Evolutionary conservation across 2,888 invertebrate species (phyloP), one percentile per base, ranked within the genome.

Genomic region (Tenthredo livida): DNA sequence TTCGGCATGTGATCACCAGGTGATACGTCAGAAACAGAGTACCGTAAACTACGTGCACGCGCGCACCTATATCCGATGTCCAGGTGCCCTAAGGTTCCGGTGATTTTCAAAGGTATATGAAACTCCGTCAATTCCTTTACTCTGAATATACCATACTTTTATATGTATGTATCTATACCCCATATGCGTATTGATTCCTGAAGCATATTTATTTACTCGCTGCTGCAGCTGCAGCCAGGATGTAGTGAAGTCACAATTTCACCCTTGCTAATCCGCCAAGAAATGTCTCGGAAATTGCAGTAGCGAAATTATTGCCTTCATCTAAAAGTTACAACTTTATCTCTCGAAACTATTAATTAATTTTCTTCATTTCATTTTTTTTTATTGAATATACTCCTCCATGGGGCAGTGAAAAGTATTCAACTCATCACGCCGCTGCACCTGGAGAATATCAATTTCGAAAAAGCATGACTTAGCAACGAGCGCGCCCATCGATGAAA

Each of bases 1-100:
- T 83, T 83, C 83, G 83, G 67, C 83, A 83, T 83, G 47, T 83
- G 83, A 83, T 65, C 67, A 83, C 83, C 83, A 83, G 83, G 83
- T 83, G 83, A 83, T 83, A 83, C 67, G 67, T 43, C 50, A 29
- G 43, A 70, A 17, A 50, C 29, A 29, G 47, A 40, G 67, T 83
- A 67, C 83, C 83, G 83, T 83, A 83, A 83, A 67, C 83, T 33
- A 9, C 61, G 33, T 58, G 61, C 80, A 80, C 58, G 80, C 80
- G 80, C 17, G 80, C 80, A 29, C 80, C 58, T 67, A 47, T 80
- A 21, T 40, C 17, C 17, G 15, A 43, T 50, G 83, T 83, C 83
- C 83, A 83, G 83, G 83, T 83, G 83, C 67, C 67, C 50, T n/a
- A 17, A 58, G 29, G 65, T 67, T 83, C 70, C 83, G 50, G 83